These are phyloP conservation scores for Cosmia trapezina DNA, from an alignment of 2,888 invertebrate genomes.

Conservation along the genomic window DNA sequence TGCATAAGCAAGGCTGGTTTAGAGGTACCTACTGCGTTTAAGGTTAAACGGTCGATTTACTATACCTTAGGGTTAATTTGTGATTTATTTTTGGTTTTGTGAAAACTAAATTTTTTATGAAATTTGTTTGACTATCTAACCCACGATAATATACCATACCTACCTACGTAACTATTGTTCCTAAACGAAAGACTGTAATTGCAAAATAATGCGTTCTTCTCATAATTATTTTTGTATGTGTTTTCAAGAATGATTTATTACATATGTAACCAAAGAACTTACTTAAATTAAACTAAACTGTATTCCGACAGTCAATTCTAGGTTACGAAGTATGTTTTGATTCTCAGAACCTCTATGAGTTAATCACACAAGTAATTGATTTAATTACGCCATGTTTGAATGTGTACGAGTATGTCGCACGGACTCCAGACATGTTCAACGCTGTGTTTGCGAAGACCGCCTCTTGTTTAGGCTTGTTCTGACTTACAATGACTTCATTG, in stretches of 20 bases:
- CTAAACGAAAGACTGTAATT: not conserved
- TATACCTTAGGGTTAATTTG: not conserved
- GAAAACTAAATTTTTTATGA: not conserved
- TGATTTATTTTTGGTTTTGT: not conserved
- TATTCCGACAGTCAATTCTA: not conserved
- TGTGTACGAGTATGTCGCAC: conserved; percentile 43
- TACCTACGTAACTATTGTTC: not conserved
- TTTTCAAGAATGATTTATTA: not conserved
- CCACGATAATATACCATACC: not conserved
- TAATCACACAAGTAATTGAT: conserved; percentile 43
- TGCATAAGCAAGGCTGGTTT: conserved; percentile 49
- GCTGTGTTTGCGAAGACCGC: conserved; percentile 8
- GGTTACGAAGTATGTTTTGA: conserved; percentile 1
- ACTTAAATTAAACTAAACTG: not conserved
- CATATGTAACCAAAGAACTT: not conserved
- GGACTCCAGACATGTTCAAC: conserved; percentile 16
- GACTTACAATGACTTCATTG: conserved; percentile 1
- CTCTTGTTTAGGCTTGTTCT: conserved; percentile 16
- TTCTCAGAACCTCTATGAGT: conserved; percentile 18
- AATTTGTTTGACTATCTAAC: not conserved
- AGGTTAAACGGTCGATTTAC: conserved; percentile 27
- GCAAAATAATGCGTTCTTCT: not conserved
- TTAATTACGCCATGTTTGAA: conserved; percentile 49
- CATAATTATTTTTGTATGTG: not conserved
- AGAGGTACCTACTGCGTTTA: conserved; percentile 18